Percentiles rank a stretch among this genome's conserved stretches.
Conservation (phyloP, 1,140 invertebrate species). For the Tetragonula clypearis region DNA sequence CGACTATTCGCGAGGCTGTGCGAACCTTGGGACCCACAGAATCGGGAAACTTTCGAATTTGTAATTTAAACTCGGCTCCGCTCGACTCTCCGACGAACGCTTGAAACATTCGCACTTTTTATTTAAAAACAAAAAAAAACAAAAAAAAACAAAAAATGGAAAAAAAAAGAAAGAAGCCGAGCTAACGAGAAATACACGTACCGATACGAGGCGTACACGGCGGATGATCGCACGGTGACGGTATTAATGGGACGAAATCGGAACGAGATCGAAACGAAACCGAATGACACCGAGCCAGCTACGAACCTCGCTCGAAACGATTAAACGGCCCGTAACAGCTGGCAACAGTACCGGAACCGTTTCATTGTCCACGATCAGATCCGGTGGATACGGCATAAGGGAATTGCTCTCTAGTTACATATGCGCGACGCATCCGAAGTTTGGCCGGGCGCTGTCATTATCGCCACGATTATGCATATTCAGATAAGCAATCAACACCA, state of each 20-base stretch:
- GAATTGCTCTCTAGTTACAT: constrained; percentile 66
- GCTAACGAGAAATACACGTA: no score
- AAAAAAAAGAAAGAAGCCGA: no score
- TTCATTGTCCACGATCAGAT: constrained; percentile 57
- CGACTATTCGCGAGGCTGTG: neutral
- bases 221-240: no score
- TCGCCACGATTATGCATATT: constrained; percentile 67
- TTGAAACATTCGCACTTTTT: neutral
- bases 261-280: neutral
- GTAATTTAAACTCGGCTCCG: neutral
- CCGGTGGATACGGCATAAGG: constrained; percentile 53
- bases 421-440: constrained; percentile 57
- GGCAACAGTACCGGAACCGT: constrained; percentile 28
- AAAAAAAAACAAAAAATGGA: neutral
- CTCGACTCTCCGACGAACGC: neutral
- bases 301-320: constrained; percentile 4
- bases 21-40: neutral
- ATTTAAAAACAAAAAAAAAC: neutral
- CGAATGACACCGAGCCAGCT: neutral
- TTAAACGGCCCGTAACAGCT: constrained; percentile 30
- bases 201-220: no score
- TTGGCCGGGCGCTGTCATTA: constrained; percentile 61
- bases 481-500: constrained; percentile 69
- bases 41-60: neutral
- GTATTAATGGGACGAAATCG: no score